Evolutionary conservation across 2,113 vertebrate genomes (phyloP), one percentile per base, ranked within the genome.

Genomic region (Casuarius casuarius): DNA sequence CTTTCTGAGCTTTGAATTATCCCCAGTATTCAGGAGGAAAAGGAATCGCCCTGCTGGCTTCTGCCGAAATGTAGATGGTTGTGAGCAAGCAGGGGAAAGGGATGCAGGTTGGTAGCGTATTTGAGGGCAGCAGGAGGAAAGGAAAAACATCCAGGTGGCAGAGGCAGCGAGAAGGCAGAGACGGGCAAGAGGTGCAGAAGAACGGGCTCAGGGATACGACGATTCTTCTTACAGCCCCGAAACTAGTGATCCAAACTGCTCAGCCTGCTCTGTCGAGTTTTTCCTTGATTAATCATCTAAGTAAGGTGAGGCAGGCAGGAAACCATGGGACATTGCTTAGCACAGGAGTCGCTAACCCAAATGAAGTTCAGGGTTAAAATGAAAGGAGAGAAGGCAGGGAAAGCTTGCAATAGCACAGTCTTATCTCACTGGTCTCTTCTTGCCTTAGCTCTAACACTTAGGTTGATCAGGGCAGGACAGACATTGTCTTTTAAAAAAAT

Each of bases 71-170:
- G 19, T 56, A 56, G 63, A 46, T 2, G 5, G 13, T 7, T 49
- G 10, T 16, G 29, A 54, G 35, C 0, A 2, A 80, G 17, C 1
- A 51, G 5, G 2, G 2, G 4, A 14, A 77, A 87, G 42, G 63
- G 6, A 8, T 14, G 38, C 1, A 3, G 8, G 17, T 9, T 28
- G 13, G 19, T 28, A 61, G n/a, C 17, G 56, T 65, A 10, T 31
- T 71, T n/a, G n/a, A 38, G 5, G 49, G 29, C 20, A 70, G 23
- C 63, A 4, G 11, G 42, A 71, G 73, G n/a, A 76, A 85, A 62
- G 12, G 35, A 72, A 89, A 52, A 4, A 12, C 2, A 2, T 4
- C 74, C 4, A 44, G 66, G n/a, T 14, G 18, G 46, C 22, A 49
- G 74, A 49, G 17, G 23, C 4, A 12, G 46, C 12, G 11, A 63